Evolutionary conservation across 30 jellyfish, hydroid and myxozoan genomes (phyloP).

Genomic region (Aurelia sp.): DNA sequence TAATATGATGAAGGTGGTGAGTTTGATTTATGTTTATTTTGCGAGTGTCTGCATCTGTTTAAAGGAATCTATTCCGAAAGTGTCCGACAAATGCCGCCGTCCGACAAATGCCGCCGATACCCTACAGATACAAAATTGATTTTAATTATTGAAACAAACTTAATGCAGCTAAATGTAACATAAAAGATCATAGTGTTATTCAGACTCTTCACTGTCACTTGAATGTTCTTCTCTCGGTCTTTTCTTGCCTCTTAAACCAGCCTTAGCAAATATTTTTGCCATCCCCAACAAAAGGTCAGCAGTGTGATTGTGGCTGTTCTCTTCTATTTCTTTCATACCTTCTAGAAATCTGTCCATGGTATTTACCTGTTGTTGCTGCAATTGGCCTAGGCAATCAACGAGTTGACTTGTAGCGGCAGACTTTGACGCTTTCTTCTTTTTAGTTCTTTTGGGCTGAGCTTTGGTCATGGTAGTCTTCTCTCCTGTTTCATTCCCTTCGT

Average conservation of each 20-base stretch:
- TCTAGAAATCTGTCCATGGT: conserved; percentile 30
- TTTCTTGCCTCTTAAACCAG: not conserved
- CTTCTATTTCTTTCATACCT: conserved; percentile 37
- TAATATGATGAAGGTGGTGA: too few species aligned
- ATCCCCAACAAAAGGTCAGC: conserved; percentile 17
- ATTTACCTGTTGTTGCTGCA: conserved; percentile 27
- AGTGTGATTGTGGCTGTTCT: conserved; percentile 23
- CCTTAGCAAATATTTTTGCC: conserved; percentile 25
- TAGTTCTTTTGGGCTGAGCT: conserved; percentile 10
- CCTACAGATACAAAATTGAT: not conserved
- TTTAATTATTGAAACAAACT: not conserved
- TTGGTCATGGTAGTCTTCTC: not conserved
- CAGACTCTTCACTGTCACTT: conserved; percentile 7
- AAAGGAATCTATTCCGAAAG: too few species aligned
- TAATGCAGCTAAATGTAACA: not conserved
- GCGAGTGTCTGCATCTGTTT: too few species aligned
- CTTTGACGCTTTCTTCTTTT: conserved; percentile 33
- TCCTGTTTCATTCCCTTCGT: too few species aligned
- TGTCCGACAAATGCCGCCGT: too few species aligned
- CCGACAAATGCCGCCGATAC: too few species aligned
- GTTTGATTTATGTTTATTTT: too few species aligned
- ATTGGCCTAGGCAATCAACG: conserved; percentile 1
- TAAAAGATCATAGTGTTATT: not conserved
- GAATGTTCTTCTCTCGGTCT: not conserved
- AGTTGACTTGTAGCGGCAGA: conserved; percentile 20